Percentiles rank a stretch among this genome's conserved stretches.
Conservation (phyloP, 2,113 vertebrate species). For the Opisthocomus hoazin region DNA sequence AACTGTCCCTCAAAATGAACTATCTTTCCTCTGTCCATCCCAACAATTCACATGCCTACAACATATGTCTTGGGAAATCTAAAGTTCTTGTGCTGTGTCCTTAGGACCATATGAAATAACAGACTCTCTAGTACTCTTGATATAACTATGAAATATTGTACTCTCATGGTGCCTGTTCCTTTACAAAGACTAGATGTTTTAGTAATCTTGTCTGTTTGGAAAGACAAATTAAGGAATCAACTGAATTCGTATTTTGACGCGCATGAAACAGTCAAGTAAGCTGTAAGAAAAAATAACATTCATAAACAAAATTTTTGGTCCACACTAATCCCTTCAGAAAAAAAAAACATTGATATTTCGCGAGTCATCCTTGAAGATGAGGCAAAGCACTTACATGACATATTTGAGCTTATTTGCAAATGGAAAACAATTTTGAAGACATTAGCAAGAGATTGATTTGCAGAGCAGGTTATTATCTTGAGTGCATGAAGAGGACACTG, state of each 20-base stretch:
- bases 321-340: background rate
- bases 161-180: background rate
- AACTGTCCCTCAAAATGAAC: background rate
- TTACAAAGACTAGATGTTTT: background rate
- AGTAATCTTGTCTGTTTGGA: background rate
- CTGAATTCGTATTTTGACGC: background rate
- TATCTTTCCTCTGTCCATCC: background rate
- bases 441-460: background rate
- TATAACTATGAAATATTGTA: background rate
- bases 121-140: background rate
- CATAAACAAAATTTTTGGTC: background rate
- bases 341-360: background rate
- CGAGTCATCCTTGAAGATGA: background rate
- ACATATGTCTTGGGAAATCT: background rate
- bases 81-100: background rate
- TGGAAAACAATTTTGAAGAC: background rate
- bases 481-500: background rate
- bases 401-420: conserved; percentile 18
- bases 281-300: background rate
- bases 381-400: conserved; percentile 6
- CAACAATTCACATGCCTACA: background rate
- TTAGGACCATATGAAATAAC: background rate
- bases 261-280: background rate
- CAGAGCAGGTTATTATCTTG: background rate
- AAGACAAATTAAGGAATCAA: background rate